Conservation (phyloP, 2,113 vertebrate genomes). For the Chionomys nivalis region DNA sequence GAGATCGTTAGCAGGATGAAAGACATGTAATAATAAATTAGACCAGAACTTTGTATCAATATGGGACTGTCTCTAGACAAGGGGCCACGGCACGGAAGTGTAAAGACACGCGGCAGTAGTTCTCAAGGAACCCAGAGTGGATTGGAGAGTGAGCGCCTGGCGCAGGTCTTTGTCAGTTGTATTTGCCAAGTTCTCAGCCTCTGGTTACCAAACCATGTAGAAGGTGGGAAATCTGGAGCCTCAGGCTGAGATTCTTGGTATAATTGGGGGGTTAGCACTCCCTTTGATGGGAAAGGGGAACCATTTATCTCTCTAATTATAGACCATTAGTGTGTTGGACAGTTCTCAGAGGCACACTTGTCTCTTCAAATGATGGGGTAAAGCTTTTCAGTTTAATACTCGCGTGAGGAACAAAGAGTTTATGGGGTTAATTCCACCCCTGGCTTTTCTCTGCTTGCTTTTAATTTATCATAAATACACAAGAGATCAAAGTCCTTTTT, state of each 20-base stretch:
- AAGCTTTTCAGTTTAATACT: slow-evolving; percentile 46
- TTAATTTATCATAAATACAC: slow-evolving; percentile 25
- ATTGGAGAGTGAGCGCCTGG: neutral
- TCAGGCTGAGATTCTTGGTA: slow-evolving; percentile 55
- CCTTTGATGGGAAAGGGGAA: slow-evolving; percentile 62
- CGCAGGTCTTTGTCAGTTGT: neutral
- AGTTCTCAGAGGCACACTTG: slow-evolving; percentile 54
- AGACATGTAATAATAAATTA: neutral
- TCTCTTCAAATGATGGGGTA: slow-evolving; percentile 63
- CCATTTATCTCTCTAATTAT: slow-evolving; percentile 71
- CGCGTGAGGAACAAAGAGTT: slow-evolving; percentile 52
- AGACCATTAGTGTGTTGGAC: slow-evolving; percentile 50
- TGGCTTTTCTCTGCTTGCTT: slow-evolving; percentile 26
- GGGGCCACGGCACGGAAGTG: neutral
- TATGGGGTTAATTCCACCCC: neutral
- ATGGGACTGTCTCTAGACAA: neutral
- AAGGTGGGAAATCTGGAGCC: slow-evolving; percentile 39
- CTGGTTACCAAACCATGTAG: slow-evolving; percentile 31
- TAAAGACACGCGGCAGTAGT: neutral
- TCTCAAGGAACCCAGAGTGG: neutral
- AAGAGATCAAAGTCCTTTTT: neutral
- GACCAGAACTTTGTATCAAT: neutral
- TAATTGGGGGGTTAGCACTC: slow-evolving; percentile 64
- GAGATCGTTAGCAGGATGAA: neutral
- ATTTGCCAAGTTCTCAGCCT: slow-evolving; percentile 34